Evolutionary conservation across 1,140 invertebrate genomes (phyloP).

Genomic region (Bombus pascuorum): DNA sequence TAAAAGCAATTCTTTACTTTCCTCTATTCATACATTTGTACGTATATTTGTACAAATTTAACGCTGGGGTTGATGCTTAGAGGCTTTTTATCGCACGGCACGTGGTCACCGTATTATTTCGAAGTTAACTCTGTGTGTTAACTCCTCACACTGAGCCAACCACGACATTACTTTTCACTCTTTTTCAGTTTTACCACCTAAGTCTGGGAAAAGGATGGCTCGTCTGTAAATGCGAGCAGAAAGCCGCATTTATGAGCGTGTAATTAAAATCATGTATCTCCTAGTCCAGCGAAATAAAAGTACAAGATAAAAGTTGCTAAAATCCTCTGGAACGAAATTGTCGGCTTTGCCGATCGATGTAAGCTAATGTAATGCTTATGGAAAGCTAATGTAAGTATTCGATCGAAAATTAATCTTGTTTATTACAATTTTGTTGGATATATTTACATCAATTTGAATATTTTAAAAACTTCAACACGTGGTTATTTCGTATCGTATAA

Average conservation of each 20-base stretch:
- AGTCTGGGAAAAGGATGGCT: conserved; percentile 3
- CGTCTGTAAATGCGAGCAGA: not conserved
- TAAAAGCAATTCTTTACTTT: not conserved
- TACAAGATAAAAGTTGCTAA: not conserved
- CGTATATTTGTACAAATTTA: not conserved
- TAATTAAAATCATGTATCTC: not conserved
- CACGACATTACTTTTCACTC: conserved; percentile 4
- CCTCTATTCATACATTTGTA: not conserved
- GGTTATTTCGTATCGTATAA: not conserved
- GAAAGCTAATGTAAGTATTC: not conserved
- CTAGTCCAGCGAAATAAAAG: not conserved
- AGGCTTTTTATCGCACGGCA: not conserved
- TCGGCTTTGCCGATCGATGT: not conserved
- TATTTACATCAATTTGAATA: no score
- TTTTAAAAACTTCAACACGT: not conserved
- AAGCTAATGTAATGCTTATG: not conserved
- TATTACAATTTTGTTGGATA: no score
- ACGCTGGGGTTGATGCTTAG: not conserved
- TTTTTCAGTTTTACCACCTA: conserved; percentile 7
- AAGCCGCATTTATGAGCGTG: not conserved
- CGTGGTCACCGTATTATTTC: not conserved
- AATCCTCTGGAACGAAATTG: not conserved
- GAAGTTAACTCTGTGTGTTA: not conserved
- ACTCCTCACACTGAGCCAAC: not conserved
- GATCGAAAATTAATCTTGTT: not conserved